Evolutionary conservation across 2,113 vertebrate genomes (phyloP).

Genomic region (Paralichthys olivaceus): DNA sequence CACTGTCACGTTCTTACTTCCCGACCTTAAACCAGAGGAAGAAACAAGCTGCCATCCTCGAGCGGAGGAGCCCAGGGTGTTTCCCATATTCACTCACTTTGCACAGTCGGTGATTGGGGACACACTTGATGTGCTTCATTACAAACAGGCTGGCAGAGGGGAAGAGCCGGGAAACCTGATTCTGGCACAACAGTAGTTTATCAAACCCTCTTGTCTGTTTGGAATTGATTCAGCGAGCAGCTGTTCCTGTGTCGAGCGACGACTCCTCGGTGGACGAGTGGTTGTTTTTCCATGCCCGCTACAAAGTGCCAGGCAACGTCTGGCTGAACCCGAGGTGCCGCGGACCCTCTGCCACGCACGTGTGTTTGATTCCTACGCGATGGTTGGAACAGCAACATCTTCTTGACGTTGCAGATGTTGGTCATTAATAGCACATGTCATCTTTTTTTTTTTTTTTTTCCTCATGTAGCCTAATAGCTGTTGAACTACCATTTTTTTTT

Average conservation of each 20-base stretch:
- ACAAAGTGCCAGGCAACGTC: slow-evolving; percentile 73
- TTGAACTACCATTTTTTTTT: slow-evolving; percentile 63
- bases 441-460: slow-evolving; percentile 48
- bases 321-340: slow-evolving; percentile 75
- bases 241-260: slow-evolving; percentile 58
- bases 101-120: slow-evolving; percentile 36
- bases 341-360: slow-evolving; percentile 67
- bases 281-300: slow-evolving; percentile 56
- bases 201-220: slow-evolving; percentile 60
- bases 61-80: slow-evolving; percentile 40
- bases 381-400: slow-evolving; percentile 68
- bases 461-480: slow-evolving; percentile 58
- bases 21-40: slow-evolving; percentile 1
- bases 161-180: slow-evolving; percentile 53
- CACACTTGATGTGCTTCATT: slow-evolving; percentile 56
- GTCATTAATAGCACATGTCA: slow-evolving; percentile 76
- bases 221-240: slow-evolving; percentile 62
- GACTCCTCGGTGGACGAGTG: slow-evolving; percentile 49
- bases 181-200: slow-evolving; percentile 57
- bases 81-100: slow-evolving; percentile 47
- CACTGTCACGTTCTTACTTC: neutral
- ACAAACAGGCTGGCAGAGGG: slow-evolving; percentile 40
- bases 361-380: slow-evolving; percentile 69
- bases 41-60: slow-evolving; percentile 29
- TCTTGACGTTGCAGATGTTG: slow-evolving; percentile 69